Evolutionary conservation across 2,888 invertebrate genomes (phyloP).

Genomic region (Agrochola circellaris): DNA sequence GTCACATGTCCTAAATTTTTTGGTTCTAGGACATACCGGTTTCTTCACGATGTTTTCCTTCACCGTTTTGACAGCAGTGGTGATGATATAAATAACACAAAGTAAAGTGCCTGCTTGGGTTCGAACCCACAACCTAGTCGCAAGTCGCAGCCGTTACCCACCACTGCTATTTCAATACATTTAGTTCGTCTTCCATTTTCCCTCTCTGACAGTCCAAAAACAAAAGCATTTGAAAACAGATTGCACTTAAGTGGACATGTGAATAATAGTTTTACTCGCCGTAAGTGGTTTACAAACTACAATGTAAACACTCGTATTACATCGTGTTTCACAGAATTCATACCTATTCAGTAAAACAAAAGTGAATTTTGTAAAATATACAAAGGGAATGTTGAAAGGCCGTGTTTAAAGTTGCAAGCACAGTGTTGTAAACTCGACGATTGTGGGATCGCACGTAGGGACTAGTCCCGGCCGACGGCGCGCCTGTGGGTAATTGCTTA

Average conservation of each 20-base stretch:
- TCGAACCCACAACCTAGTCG: too few species aligned
- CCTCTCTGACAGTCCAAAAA: slow-evolving; percentile 20
- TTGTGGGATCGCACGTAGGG: slow-evolving; percentile 58
- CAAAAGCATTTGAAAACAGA: slow-evolving; percentile 41
- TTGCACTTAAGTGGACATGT: slow-evolving; percentile 35
- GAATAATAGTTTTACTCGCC: slow-evolving; percentile 49
- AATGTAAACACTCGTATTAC: slow-evolving; percentile 52
- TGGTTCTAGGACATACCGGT: too few species aligned
- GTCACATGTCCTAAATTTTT: too few species aligned
- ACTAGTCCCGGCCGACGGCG: slow-evolving; percentile 17
- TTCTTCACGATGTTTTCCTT: too few species aligned
- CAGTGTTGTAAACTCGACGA: slow-evolving; percentile 49
- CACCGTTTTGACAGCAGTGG: too few species aligned
- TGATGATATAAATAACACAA: too few species aligned
- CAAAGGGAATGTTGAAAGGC: slow-evolving; percentile 62
- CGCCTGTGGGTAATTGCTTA: slow-evolving; percentile 74
- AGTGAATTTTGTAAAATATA: slow-evolving; percentile 65
- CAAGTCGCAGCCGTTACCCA: too few species aligned
- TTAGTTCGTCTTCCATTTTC: slow-evolving; percentile 4
- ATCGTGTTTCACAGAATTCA: slow-evolving; percentile 53
- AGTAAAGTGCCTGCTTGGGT: too few species aligned
- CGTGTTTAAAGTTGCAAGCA: slow-evolving; percentile 63
- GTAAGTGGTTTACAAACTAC: slow-evolving; percentile 62
- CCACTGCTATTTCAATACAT: neutral
- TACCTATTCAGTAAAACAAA: slow-evolving; percentile 59